Evolutionary conservation across 2,888 invertebrate species (phyloP), one percentile per base, ranked within the genome.

Genomic region (Drosophila niveifrons): DNA sequence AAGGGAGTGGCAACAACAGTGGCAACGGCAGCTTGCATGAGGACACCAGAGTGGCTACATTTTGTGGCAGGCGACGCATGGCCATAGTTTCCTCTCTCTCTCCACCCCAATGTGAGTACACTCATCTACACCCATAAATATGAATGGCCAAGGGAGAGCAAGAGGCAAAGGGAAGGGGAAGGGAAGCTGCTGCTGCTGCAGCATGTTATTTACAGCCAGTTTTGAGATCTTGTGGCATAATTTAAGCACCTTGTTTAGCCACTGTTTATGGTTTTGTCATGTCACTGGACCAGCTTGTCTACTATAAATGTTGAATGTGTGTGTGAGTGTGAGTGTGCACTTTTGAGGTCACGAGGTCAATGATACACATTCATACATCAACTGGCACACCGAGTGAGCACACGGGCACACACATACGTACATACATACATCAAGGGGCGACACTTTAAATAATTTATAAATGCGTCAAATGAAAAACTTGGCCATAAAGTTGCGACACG

Each of bases 181-280:
- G 11, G 39, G 28, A 9, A 28, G n/a, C n/a, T n/a, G n/a, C 15
- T 41, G 29, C 58, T 48, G 72, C 68, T 70, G 78, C 66, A 61
- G 77, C 72, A 73, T 78, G 83, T 89, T 84, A 89, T 84, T 89
- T 84, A 89, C 90, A 89, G 86, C 77, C 82, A 69, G 83, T 75
- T 88, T 73, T 88, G 80, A 85, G 80, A 88, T 85, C 83, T 82
- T 85, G 90, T 88, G 90, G 84, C 84, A 85, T 85, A 88, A 89
- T 85, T 85, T 85, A 85, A 85, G 84, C 84, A 85, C 90, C 90
- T 85, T 85, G 86, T 89, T 89, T 89, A 88, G 88, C 90, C 90
- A 89, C 85, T 84, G 83, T 89, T 89, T 84, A 84, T 84, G 84
- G 88, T 85, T 86, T 72, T 76, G 86, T 82, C 89, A 74, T 85